These are phyloP conservation scores for Esox masquinongy DNA, from an alignment of 2,797 vertebrate species.

Conservation along the genomic window DNA sequence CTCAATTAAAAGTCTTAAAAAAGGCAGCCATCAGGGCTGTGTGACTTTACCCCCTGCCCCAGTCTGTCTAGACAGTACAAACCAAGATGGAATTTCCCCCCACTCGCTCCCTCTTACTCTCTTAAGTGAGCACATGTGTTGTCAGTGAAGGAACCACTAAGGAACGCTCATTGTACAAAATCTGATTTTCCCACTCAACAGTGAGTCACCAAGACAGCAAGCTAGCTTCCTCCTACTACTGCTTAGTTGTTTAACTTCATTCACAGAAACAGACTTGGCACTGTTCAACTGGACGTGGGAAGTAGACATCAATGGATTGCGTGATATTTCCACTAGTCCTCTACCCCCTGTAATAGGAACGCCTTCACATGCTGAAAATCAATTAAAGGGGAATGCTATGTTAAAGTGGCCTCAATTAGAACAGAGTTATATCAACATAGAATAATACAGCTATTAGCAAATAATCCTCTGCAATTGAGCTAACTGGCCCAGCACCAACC, in stretches of 20 bases:
- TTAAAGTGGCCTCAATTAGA: constrained; percentile 43
- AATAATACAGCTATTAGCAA: not conserved
- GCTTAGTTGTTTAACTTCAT: constrained; percentile 64
- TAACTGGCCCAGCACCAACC: not conserved
- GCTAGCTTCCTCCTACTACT: constrained; percentile 60
- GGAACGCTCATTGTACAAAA: constrained; percentile 70
- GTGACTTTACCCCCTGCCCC: constrained; percentile 59
- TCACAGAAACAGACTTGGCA: constrained; percentile 65
- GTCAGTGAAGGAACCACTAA: constrained; percentile 75
- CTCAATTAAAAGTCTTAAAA: constrained; percentile 70
- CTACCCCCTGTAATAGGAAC: constrained; percentile 47
- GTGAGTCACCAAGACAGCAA: constrained; percentile 57
- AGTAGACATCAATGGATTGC: constrained; percentile 56
- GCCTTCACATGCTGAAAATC: constrained; percentile 50
- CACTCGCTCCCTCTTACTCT: constrained; percentile 42
- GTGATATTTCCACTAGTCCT: constrained; percentile 48
- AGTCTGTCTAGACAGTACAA: constrained; percentile 76
- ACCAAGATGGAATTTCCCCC: constrained; percentile 76
- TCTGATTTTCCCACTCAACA: constrained; percentile 54
- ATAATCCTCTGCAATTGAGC: not conserved
- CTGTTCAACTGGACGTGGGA: constrained; percentile 39
- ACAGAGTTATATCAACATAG: constrained; percentile 15
- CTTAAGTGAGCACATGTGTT: constrained; percentile 77
- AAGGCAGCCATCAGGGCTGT: constrained; percentile 42
- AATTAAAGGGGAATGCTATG: constrained; percentile 50